These are phyloP conservation scores for Chelidonichthys spinosus DNA, from an alignment of 2,797 vertebrate genomes.

Conservation along the genomic window DNA sequence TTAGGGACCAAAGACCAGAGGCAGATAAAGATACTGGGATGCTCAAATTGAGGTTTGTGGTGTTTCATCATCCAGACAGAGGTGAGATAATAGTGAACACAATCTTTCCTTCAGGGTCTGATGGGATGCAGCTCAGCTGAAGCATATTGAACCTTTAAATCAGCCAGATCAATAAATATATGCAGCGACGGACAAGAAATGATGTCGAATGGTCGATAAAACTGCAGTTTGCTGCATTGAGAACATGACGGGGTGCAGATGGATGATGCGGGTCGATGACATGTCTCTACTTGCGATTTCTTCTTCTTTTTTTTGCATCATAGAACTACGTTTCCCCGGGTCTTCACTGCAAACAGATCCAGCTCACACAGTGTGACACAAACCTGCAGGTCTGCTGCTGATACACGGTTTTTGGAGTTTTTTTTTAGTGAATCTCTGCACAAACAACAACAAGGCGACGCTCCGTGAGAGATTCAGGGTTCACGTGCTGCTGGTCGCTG, in stretches of 20 bases:
- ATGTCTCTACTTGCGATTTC: conserved; percentile 53
- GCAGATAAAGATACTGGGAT: neutral
- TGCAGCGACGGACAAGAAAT: neutral
- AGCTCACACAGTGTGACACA: conserved; percentile 4
- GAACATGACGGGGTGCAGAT: conserved; percentile 34
- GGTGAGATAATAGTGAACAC: neutral
- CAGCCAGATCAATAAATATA: neutral
- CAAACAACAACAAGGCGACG: conserved; percentile 28
- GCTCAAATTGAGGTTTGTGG: conserved; percentile 6
- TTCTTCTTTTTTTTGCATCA: conserved; percentile 29
- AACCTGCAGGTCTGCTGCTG: conserved; percentile 5
- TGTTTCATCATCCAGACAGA: neutral
- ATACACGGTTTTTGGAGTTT: neutral
- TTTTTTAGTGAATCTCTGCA: conserved; percentile 3
- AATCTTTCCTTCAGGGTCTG: too few relatives aligned
- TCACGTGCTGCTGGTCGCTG: conserved; percentile 52
- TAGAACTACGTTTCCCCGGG: neutral
- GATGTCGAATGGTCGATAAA: neutral
- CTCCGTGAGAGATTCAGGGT: conserved; percentile 53
- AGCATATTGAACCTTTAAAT: neutral
- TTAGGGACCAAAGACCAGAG: neutral
- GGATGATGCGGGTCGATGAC: conserved; percentile 50
- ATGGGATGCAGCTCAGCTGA: neutral
- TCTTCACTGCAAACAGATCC: neutral
- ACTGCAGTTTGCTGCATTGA: conserved; percentile 26